Evolutionary conservation across 2,888 invertebrate species (phyloP), one percentile per base, ranked within the genome.

Genomic region (Therioaphis trifolii): DNA sequence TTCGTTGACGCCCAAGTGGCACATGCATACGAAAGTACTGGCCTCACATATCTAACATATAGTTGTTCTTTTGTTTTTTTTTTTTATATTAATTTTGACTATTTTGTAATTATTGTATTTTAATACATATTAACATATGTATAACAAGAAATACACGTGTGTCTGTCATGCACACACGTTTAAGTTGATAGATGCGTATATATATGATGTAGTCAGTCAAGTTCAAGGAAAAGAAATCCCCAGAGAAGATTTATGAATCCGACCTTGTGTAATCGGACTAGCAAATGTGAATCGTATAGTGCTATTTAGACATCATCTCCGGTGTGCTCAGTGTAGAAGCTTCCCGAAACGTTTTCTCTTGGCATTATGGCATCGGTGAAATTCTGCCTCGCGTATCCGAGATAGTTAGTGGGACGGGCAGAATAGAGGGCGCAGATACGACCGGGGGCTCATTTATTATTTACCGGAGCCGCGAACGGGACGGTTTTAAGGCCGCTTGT

Each of bases 401-500:
- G 21, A 61, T 72, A 61, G 80, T 80, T 72, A 46, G 43, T 46
- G 61, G 80, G 29, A 1, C 15, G 35, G 58, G 49, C 49, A 66
- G 52, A 77, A 69, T 55, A 46, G 21, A 40, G 74, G 72, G 63
- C 21, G 43, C 49, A 15, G 61, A 72, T 49, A 74, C 82, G 40
- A 74, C 82, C 82, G 35, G 82, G 80, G 63, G 21, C 61, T 82
- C 82, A 82, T 82, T 82, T 82, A 82, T 82, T 82, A 82, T 82
- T 82, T 72, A 85, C 79, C 52, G 71, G 63, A 74, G 85, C 71
- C 85, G 52, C 85, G 84, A 68, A 84, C 80, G 72, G 78, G 78
- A 78, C 68, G 78, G 79, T 85, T 76, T 49, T 84, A 84, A 72
- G 75, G 55, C 77, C 77, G 72, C 78, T 63, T 71, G 71, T 71